Conservation (phyloP, 2,113 vertebrate species). For the Vidua macroura region DNA sequence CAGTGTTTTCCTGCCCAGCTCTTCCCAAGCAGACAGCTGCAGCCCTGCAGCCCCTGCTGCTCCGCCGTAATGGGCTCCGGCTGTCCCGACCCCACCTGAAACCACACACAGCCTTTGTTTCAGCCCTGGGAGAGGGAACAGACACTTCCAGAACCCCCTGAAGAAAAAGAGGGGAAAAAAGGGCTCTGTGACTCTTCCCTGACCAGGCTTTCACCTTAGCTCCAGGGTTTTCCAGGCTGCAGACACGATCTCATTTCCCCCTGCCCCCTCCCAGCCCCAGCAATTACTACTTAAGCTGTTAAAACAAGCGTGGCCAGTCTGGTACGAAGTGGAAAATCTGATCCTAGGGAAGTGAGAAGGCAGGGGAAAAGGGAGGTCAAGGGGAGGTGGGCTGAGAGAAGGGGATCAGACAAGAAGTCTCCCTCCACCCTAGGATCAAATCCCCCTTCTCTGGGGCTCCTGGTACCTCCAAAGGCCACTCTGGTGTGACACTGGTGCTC, state of each 20-base stretch:
- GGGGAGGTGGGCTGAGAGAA: slow-evolving; percentile 20
- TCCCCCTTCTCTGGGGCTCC: background rate
- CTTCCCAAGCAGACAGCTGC: background rate
- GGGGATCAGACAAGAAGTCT: background rate
- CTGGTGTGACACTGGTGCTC: background rate
- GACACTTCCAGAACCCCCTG: slow-evolving; percentile 4
- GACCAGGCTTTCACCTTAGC: slow-evolving; percentile 48
- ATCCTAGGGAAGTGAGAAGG: slow-evolving; percentile 14
- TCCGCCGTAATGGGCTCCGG: background rate
- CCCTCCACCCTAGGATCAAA: background rate
- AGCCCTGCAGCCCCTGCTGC: background rate
- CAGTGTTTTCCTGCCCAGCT: background rate
- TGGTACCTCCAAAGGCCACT: background rate
- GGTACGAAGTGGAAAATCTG: slow-evolving; percentile 62
- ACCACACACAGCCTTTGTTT: slow-evolving; percentile 54
- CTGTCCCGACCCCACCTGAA: slow-evolving; percentile 52
- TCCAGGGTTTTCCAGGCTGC: slow-evolving; percentile 34
- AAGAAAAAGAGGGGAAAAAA: background rate
- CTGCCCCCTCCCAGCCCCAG: slow-evolving; percentile 18
- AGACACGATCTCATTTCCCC: slow-evolving; percentile 53
- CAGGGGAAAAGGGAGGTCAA: slow-evolving; percentile 45
- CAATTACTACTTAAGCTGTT: slow-evolving; percentile 61
- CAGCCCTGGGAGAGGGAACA: background rate
- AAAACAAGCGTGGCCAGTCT: slow-evolving; percentile 63
- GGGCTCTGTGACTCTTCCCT: background rate